Evolutionary conservation across 2,797 vertebrate species (phyloP), one percentile per base, ranked within the genome.

Genomic region (Coendou prehensilis): DNA sequence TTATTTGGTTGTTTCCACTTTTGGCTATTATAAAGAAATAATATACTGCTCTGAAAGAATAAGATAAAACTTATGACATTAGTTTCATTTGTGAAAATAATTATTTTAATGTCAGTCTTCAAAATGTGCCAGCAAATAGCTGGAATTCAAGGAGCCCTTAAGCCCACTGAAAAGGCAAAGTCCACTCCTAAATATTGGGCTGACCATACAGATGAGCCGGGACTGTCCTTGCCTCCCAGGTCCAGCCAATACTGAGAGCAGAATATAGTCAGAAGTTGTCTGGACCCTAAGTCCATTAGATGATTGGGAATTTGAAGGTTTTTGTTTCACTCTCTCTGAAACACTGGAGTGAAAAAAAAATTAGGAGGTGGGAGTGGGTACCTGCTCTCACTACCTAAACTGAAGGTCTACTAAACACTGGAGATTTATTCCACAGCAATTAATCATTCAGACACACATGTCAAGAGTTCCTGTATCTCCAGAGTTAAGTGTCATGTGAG

Each of bases 21-120:
- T 52, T 3, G 15, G 28, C 45, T 52, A 52, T 52, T 18, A 78
- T 33, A 15, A 78, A 78, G 14, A 52, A 78, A 78, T 33, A 52
- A 30, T 30, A 52, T 52, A 33, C 47, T 52, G 8, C 47, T 78
- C 14, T 33, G 17, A 41, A 71, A 22, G 37, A 67, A n/a, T 67
- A 67, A 10, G 10, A 18, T 9, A 78, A 54, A 33, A 79, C n/a
- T 33, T 79, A 47, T 8, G 17, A 50, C 50, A 45, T 52, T 84
- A 64, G 10, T 50, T 86, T 94, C 45, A 15, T 86, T 94, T 81
- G 41, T 64, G 57, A 64, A 91, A 71, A 14, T 75, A 41, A 76
- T 69, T 54, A 45, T 22, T 88, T 67, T 88, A 92, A 20, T 18
- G 2, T 59, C 11, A 41, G 50, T 82, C 83, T 80, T 91, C 45